phyloP scores from a whole-genome alignment of 2,888 invertebrate species.

The Amblyteles armatorius region DNA sequence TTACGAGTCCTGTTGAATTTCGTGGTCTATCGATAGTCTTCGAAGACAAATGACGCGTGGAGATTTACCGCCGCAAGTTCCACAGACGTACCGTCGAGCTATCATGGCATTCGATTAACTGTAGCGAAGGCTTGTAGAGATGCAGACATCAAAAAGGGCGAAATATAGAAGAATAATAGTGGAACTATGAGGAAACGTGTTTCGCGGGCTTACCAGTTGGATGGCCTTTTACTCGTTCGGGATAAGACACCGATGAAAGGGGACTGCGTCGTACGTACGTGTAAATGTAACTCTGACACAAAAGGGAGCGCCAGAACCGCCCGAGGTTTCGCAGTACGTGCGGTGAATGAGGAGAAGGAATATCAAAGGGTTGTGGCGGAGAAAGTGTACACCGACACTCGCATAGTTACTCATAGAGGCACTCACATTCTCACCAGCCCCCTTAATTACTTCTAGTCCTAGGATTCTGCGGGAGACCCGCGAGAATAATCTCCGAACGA shows the following conservation, averaged over 20 bases:
- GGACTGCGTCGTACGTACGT: neutral
- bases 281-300: conserved; percentile 22
- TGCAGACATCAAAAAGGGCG: neutral
- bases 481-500: too few relatives aligned
- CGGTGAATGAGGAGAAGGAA: conserved; percentile 43
- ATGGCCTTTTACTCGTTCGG: conserved; percentile 19
- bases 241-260: conserved; percentile 5
- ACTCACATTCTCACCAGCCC: too few relatives aligned
- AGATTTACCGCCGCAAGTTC: neutral
- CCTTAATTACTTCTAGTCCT: too few relatives aligned
- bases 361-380: conserved; percentile 44
- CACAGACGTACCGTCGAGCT: neutral
- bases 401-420: neutral
- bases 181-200: neutral
- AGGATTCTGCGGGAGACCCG: too few relatives aligned
- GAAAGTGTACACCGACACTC: conserved; percentile 30
- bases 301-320: conserved; percentile 34
- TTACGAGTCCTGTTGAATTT: conserved; percentile 1
- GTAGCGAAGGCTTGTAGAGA: neutral
- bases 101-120: neutral
- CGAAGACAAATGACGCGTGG: neutral
- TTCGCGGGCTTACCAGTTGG: neutral
- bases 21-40: conserved; percentile 11
- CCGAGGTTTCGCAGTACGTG: conserved; percentile 8
- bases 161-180: neutral